Percentiles rank a stretch among this genome's conserved stretches.
These are phyloP conservation scores for Pitta sordida DNA, from an alignment of 2,113 vertebrate species.

Conservation along the genomic window DNA sequence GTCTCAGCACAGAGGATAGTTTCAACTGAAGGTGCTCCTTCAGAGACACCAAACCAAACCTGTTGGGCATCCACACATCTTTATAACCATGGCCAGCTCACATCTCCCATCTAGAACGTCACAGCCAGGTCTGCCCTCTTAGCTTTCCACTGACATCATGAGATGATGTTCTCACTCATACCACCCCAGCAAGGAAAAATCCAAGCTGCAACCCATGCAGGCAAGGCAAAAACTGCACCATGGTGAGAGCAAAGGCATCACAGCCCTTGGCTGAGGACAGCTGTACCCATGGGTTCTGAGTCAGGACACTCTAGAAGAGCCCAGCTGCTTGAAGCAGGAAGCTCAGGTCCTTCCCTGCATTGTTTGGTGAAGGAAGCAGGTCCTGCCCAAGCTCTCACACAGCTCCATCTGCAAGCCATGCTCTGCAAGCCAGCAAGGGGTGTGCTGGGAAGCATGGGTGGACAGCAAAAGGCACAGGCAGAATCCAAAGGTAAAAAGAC, in stretches of 20 bases:
- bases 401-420: constrained; percentile 7
- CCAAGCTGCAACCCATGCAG: neutral
- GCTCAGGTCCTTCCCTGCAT: neutral
- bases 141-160: neutral
- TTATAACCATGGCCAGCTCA: neutral
- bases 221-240: neutral
- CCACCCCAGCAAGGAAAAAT: neutral
- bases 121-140: neutral
- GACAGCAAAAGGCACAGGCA: constrained; percentile 31
- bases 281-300: neutral
- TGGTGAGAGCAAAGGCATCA: neutral
- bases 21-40: neutral
- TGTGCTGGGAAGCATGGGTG: neutral
- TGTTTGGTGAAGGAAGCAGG: neutral
- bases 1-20: neutral
- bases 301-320: neutral
- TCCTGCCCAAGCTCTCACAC: neutral
- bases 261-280: neutral
- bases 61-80: neutral
- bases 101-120: neutral
- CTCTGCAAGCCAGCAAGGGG: neutral
- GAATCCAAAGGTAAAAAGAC: constrained; percentile 33
- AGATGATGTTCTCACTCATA: neutral
- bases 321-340: neutral
- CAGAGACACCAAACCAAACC: neutral